A percentile compares a stretch with the other conserved stretches of the same genome.
Conservation (phyloP, 2,113 vertebrate species). For the Psophia crepitans region DNA sequence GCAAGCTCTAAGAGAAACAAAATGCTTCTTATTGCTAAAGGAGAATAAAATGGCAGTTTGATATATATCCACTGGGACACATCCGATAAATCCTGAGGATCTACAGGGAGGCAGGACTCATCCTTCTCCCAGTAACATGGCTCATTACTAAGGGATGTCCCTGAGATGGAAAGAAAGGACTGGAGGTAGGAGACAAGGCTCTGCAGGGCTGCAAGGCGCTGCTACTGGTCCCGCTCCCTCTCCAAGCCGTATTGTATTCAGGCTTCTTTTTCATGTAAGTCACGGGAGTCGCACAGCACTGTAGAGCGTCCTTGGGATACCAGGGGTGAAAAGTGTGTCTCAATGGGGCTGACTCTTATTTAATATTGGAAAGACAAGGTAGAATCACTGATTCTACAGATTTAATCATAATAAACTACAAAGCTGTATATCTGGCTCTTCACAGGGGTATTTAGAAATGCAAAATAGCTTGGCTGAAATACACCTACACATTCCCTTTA, state of each 20-base stretch:
- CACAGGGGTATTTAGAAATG: background rate
- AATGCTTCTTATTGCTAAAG: background rate
- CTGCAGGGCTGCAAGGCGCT: background rate
- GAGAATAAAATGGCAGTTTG: background rate
- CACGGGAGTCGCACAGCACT: background rate
- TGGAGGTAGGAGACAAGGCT: background rate
- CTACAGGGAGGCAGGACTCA: background rate
- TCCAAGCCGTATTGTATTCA: background rate
- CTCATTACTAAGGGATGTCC: background rate
- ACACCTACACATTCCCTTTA: background rate
- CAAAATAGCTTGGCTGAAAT: background rate
- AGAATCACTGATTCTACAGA: background rate
- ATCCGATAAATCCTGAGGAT: background rate
- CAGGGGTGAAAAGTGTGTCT: background rate
- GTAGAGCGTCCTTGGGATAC: fast-evolving
- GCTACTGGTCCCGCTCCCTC: background rate
- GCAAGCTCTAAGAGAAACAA: background rate
- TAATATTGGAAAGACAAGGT: background rate
- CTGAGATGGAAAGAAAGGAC: background rate
- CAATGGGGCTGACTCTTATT: background rate
- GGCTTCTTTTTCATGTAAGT: background rate
- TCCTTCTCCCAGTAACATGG: background rate
- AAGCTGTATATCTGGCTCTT: background rate
- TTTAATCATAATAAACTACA: background rate
- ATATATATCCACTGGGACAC: background rate